Base-by-base conservation (phyloP, 1,140 invertebrate genomes). In the Anthonomus grandis region DNA sequence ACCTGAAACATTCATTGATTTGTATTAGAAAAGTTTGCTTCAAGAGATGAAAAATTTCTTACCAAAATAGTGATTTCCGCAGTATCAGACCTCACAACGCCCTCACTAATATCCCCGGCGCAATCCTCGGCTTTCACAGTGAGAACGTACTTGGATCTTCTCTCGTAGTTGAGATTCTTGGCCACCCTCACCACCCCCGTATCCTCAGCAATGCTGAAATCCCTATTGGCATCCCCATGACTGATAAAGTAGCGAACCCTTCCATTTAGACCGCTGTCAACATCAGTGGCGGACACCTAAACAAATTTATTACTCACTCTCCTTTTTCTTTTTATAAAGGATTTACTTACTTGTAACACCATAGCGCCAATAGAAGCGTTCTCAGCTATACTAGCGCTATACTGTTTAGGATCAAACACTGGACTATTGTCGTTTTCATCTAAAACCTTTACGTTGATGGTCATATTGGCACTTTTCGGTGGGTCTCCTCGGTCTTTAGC, bases 401-500 rank as follows among this genome's bases (percentile, higher is more conserved):
- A 97, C 64, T 90, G 86, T 63, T 85, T 85, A 0, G 89, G 89
- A 71, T 91, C 86, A 75, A 97, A 97, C 4, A 90, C 80, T 0
- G 95, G 95, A 57, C 85, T 86, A 72, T 97, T 96, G 73, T 97
- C 95, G 73, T 97, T 98, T 70, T 92, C 90, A 71, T 97, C 95
- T 19, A 91, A 75, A 23, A 98, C 83, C 44, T 81, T 78, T 4
- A 97, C 83, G 6, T 78, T 75, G 17, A 97, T 78, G 39, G 81
- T 80, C 3, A 83, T 81, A 36, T 82, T 81, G 1, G 87, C 86
- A 0, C 83, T 81, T 66, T 85, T 82, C 1, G 90, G 79, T 0
- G 93, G 92, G 54, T 91, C 87, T 3, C 95, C 95, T 23, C 91
- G 81, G 76, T 97, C 95, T 63, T 84, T 86, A 0, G 93, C 95